Base-by-base conservation (phyloP, 2,113 vertebrate species). In the Corythornis madagascariensis region DNA sequence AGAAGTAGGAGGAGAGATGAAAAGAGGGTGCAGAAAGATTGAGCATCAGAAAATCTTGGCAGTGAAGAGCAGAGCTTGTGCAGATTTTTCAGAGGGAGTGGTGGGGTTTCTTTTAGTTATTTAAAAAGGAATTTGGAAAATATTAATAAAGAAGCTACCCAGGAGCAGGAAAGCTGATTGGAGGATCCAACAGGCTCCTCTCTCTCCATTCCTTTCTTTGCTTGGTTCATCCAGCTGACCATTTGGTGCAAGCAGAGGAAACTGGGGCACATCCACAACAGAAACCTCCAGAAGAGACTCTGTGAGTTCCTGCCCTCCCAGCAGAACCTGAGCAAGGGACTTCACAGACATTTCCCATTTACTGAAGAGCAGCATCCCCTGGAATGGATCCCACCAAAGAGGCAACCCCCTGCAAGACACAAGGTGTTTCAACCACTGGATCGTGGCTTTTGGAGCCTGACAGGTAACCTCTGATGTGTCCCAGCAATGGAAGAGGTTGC, bases 1-100 rank as follows among this genome's bases (percentile, higher is more conserved):
- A 85, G n/a, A 66, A 93, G 64, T 25, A 83, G 40, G 18, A 89
- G 43, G 85, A 94, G 83, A 94, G 93, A 92, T 63, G 15, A 79
- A 92, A 95, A 87, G 63, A 89, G 55, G 10, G 67, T 4, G 6
- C 59, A 20, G 64, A 70, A 89, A 90, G n/a, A 63, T 55, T 17
- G 57, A 86, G 2, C 78, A 67, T 70, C 65, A 93, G 63, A 91
- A 92, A 95, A 90, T 67, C 26, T 63, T 89, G 59, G 71, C 78
- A 92, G 63, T 25, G 52, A 89, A 89, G 9, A 75, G 9, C 42
- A 76, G 43, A 79, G 64, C 14, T 89, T 77, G 56, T 80, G 59
- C 7, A 89, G 47, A 31, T 70, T 79, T 93, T 91, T 52, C n/a
- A 83, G 45, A 22, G 17, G 56, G 88, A 82, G 55, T 55, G 26